Conservation (phyloP, 92 coral and sea anemone genomes). For the Bergia puertoricense region DNA sequence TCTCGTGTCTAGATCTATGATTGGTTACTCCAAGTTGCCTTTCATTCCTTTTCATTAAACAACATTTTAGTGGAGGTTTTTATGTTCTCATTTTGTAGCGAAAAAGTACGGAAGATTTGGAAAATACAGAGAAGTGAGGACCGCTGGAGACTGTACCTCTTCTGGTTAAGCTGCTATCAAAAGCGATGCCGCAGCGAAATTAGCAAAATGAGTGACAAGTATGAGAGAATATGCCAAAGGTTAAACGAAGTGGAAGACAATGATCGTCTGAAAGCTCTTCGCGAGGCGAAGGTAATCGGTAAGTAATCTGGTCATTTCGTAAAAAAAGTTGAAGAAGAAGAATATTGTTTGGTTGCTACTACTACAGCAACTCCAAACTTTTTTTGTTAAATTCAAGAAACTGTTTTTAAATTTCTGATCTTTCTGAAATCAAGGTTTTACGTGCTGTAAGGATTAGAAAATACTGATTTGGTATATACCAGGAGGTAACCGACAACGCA, state of each 20-base stretch:
- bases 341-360: too few relatives aligned
- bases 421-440: too few relatives aligned
- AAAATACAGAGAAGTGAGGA: slow-evolving; percentile 24
- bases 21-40: not conserved
- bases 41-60: not conserved
- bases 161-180: slow-evolving; percentile 70
- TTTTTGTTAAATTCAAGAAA: too few relatives aligned
- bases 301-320: slow-evolving; percentile 29
- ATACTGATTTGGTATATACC: too few relatives aligned
- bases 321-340: too few relatives aligned
- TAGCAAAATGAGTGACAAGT: slow-evolving; percentile 38
- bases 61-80: too few relatives aligned
- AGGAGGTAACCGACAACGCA: too few relatives aligned
- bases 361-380: too few relatives aligned
- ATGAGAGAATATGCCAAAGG: slow-evolving; percentile 60
- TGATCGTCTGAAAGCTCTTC: slow-evolving; percentile 69
- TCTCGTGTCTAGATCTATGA: not conserved
- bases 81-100: not conserved
- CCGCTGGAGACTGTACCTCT: slow-evolving; percentile 67
- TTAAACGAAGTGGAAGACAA: slow-evolving; percentile 60
- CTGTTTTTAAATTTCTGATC: too few relatives aligned
- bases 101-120: slow-evolving; percentile 28
- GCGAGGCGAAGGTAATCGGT: slow-evolving; percentile 77
- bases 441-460: too few relatives aligned
- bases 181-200: slow-evolving; percentile 51